These are phyloP conservation scores for Heliconius nattereri DNA, from an alignment of 1,140 invertebrate species.

Conservation along the genomic window DNA sequence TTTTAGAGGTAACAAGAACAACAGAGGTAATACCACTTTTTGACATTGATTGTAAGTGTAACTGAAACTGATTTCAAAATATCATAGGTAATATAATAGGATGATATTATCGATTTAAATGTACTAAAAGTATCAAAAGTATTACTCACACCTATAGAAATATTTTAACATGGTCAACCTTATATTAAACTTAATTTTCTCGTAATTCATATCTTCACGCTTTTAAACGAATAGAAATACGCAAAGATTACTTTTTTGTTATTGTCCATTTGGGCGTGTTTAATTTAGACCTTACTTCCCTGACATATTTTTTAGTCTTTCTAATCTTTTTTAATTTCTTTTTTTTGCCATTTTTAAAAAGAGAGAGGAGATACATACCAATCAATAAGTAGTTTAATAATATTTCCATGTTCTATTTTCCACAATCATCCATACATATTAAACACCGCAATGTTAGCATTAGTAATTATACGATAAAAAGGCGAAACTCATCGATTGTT, in stretches of 20 bases:
- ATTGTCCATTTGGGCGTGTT: too few species aligned
- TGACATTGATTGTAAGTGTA: not conserved
- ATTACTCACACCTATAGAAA: too few species aligned
- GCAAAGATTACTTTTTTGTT: too few species aligned
- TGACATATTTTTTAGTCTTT: too few species aligned
- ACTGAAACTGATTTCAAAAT: not conserved
- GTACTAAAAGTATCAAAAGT: too few species aligned
- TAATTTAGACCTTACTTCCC: too few species aligned
- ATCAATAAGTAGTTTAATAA: not conserved
- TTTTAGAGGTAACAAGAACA: too few species aligned
- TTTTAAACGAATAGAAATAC: not conserved
- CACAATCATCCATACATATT: conserved; percentile 5
- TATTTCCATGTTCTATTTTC: not conserved
- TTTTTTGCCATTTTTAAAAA: not conserved
- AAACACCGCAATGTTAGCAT: not conserved
- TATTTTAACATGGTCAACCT: not conserved
- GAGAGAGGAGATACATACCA: not conserved
- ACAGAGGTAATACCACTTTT: too few species aligned
- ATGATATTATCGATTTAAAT: too few species aligned
- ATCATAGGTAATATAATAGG: not conserved
- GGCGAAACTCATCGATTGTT: conserved; percentile 50
- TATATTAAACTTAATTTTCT: not conserved
- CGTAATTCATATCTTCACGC: not conserved
- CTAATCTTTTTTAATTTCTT: too few species aligned
- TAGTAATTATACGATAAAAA: conserved; percentile 27